Base-by-base conservation (phyloP, 1,140 invertebrate species). In the Thalassaphorura encarpata region DNA sequence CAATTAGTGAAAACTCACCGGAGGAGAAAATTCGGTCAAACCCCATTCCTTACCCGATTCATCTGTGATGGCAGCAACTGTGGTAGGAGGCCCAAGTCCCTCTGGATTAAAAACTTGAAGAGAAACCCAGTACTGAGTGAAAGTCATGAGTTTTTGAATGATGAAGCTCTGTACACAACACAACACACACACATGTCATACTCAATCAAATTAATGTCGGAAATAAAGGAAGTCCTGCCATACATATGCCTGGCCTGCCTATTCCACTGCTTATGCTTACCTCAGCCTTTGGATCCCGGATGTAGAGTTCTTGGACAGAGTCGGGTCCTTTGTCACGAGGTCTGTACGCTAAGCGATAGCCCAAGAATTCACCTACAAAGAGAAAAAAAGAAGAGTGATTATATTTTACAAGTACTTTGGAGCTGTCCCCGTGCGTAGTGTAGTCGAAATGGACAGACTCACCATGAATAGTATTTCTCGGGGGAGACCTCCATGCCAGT, bases 51-150 rank as follows among this genome's bases (percentile, higher is more conserved):
- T 72, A 86, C 84, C 80, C 68, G 84, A 83, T 79, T 87, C 84
- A 67, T 85, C 84, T 42, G 84, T 87, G 76, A 84, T 84, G 55
- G 85, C 82, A 42, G 82, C 75, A 29, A 85, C 80, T 33, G 80
- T 83, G 11, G 81, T 80, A 43, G 78, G 75, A 26, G 84, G 83
- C 46, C 84, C 83, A 31, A 73, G 72, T 16, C 84, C 84, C 67
- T 80, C 83, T 5, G 83, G 83, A 69, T 87, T 87, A 69, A 84
- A 84, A 24, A 86, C 83, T 73, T 83, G 81, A 41, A 87, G 72
- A 11, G 82, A 83, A 27, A 86, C 80, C 61, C 83, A 73, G 69
- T 86, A 86, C 65, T 85, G 81, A 0, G 83, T 85, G 71, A 81
- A 85, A 0, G 81, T 81, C 64, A 82, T 76, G 62, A 87, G 71